phyloP scores from a whole-genome alignment of 1,140 invertebrate genomes.

The Periplaneta americana region DNA sequence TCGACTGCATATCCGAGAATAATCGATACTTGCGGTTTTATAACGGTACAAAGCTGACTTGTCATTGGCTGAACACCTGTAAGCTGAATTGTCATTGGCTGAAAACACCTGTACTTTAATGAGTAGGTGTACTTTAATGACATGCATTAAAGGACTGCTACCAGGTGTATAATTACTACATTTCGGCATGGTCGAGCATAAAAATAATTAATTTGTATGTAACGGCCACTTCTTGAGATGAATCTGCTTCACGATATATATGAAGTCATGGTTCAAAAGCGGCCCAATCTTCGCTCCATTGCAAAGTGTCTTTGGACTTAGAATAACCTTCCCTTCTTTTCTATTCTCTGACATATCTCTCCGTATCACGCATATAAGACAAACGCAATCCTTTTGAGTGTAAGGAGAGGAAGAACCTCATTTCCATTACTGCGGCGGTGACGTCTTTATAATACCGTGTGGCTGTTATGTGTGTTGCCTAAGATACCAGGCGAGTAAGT shows the following conservation, averaged over 20 bases:
- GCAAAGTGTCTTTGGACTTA: not conserved
- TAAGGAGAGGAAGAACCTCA: not conserved
- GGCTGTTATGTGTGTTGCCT: not conserved
- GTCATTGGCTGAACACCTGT: no score
- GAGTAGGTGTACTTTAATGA: no score
- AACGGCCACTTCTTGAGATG: not conserved
- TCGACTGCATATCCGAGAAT: no score
- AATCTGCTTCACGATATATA: not conserved
- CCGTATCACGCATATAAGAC: not conserved
- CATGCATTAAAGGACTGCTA: no score
- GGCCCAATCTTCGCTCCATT: not conserved
- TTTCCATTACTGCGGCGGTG: not conserved
- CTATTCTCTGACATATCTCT: not conserved
- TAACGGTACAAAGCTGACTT: no score
- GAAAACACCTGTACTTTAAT: no score
- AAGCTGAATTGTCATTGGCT: no score
- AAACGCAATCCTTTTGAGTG: not conserved
- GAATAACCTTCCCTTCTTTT: not conserved
- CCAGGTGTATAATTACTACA: no score
- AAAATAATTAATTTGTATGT: no score
- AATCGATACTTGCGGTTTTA: no score
- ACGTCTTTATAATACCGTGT: not conserved
- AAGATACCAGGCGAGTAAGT: not conserved
- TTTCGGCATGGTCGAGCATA: no score
- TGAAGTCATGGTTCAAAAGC: not conserved